Conservation (phyloP, 2,888 invertebrate genomes). For the Minunthozetes semirufus region DNA sequence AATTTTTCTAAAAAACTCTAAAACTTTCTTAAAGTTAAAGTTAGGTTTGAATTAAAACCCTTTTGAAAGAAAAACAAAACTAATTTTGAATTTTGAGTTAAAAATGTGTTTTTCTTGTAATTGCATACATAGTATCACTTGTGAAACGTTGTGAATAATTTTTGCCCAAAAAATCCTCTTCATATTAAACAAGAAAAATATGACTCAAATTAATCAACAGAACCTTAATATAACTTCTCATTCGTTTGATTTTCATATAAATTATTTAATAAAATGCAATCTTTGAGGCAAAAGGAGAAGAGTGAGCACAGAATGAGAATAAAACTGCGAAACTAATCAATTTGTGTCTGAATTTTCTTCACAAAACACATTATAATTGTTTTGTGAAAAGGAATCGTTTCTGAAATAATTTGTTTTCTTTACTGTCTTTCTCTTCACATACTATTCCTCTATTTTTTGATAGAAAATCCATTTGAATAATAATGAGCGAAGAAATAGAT, state of each 20-base stretch:
- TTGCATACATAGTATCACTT: slow-evolving; percentile 15
- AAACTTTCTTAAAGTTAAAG: not conserved
- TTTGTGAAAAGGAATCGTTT: too few relatives aligned
- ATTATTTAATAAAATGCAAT: not conserved
- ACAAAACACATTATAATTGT: too few relatives aligned
- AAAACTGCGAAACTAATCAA: not conserved
- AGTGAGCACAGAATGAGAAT: not conserved
- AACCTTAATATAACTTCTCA: not conserved
- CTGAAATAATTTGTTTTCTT: too few relatives aligned
- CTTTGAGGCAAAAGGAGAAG: not conserved
- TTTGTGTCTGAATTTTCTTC: not conserved
- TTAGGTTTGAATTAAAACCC: not conserved
- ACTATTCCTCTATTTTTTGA: too few relatives aligned
- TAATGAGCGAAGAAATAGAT: too few relatives aligned
- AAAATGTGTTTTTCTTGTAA: not conserved
- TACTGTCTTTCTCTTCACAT: too few relatives aligned
- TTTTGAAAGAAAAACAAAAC: not conserved
- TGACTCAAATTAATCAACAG: slow-evolving; percentile 14
- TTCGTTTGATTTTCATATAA: slow-evolving; percentile 1
- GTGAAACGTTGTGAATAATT: not conserved
- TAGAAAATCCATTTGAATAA: too few relatives aligned
- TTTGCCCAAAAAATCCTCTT: not conserved
- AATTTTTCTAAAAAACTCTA: not conserved
- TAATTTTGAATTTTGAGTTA: not conserved
- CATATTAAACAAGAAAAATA: not conserved